These are phyloP conservation scores for Oedothorax gibbosus DNA, from an alignment of 1,140 invertebrate species.

Conservation along the genomic window DNA sequence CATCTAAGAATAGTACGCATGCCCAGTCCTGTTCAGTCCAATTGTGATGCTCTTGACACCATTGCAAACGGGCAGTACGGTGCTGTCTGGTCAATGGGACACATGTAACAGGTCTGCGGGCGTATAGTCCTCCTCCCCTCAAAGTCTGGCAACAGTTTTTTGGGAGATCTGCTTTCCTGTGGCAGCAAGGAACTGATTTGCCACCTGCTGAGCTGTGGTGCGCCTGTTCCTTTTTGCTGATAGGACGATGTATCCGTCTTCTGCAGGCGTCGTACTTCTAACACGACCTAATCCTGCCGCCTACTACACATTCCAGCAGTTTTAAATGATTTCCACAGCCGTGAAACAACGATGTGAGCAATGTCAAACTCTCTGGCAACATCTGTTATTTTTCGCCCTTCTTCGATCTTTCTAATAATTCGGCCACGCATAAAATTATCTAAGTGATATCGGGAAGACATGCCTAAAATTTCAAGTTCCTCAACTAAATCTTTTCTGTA, in stretches of 20 bases:
- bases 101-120: slow-evolving; percentile 20
- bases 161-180: background rate
- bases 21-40: slow-evolving; percentile 23
- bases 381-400: slow-evolving; percentile 25
- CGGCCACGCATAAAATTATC: slow-evolving; percentile 15
- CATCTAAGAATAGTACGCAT: slow-evolving; percentile 35
- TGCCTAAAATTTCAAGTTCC: background rate
- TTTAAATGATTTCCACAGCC: slow-evolving; percentile 8
- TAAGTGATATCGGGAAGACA: slow-evolving; percentile 11
- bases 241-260: slow-evolving; percentile 23
- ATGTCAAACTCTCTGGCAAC: slow-evolving; percentile 12
- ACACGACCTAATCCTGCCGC: background rate
- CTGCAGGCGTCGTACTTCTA: slow-evolving; percentile 12
- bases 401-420: slow-evolving; percentile 38
- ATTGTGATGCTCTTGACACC: slow-evolving; percentile 6
- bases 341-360: slow-evolving; percentile 12
- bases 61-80: slow-evolving; percentile 10
- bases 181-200: slow-evolving; percentile 12
- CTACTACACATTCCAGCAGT: slow-evolving; percentile 24
- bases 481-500: too few species aligned
- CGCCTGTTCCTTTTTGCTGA: slow-evolving; percentile 23
- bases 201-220: slow-evolving; percentile 11
- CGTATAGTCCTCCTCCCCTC: slow-evolving; percentile 20
- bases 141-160: slow-evolving; percentile 12
- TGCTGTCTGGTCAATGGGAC: slow-evolving; percentile 2